Evolutionary conservation across 2,113 vertebrate genomes (phyloP).

Genomic region (Pangasianodon hypophthalmus): DNA sequence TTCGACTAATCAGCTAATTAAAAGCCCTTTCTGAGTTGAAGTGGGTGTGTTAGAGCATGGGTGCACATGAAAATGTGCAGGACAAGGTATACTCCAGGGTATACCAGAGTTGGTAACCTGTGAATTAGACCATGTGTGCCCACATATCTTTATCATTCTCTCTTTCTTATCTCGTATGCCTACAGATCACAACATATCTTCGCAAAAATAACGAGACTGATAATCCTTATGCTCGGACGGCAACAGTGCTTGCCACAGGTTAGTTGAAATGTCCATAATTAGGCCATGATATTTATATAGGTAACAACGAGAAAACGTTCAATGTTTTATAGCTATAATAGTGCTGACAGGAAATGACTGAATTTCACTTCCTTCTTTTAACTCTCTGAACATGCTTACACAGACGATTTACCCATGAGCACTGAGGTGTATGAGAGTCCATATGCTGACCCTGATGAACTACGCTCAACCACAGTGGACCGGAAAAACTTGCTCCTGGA

Average conservation of each 20-base stretch:
- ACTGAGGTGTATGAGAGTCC: conserved; percentile 92
- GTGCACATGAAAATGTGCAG: not conserved
- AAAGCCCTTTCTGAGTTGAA: not conserved
- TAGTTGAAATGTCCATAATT: not conserved
- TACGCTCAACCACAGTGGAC: conserved; percentile 85
- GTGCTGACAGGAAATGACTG: conserved; percentile 49
- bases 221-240: not conserved
- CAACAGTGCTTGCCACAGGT: conserved; percentile 12
- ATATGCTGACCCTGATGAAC: conserved; percentile 94
- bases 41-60: not conserved
- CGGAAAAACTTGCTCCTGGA: conserved; percentile 81
- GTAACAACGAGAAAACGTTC: not conserved
- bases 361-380: not conserved
- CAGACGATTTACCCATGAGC: conserved; percentile 91
- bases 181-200: conserved; percentile 5
- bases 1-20: not conserved
- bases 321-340: not conserved
- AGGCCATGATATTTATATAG: not conserved
- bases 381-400: not conserved
- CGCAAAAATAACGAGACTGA: not conserved
- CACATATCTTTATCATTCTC: not conserved
- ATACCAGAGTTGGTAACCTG: not conserved
- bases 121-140: not conserved
- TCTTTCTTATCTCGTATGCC: conserved; percentile 8
- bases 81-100: not conserved